Base-by-base conservation (phyloP, 2,797 vertebrate species). In the Melanotaenia nigrans region DNA sequence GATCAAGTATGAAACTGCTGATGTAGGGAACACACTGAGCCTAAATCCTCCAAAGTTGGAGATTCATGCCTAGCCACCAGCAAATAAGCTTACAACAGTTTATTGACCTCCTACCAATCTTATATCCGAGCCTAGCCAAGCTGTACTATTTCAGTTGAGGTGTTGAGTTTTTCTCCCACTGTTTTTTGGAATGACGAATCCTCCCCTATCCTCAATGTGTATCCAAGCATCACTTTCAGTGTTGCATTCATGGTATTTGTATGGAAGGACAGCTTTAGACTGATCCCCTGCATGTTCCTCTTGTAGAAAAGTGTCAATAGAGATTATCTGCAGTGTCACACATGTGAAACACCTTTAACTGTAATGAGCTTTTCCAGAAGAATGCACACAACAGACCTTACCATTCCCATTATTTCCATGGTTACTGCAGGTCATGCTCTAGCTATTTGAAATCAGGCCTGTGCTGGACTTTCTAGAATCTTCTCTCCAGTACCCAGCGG, bases 341-440 rank as follows among this genome's bases (percentile, higher is more conserved):
- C 67, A 38, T 75, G 85, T 83, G 84, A 85, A 87, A 84, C 90
- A 90, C 83, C 81, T 85, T 84, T 65, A 72, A 73, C 81, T 64
- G 84, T 90, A 90, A 92, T 88, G 61, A 92, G 91, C 81, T 87
- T 90, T 90, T 91, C 85, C 79, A 82, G 82, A 68, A 88, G 79
- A 85, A 85, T 67, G 80, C 58, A 2, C 77, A 70, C 69, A 56
- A 60, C 35, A 61, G 63, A 86, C 76, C 66, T 72, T 68, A 67
- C 80, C 81, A 90, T 87, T 86, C 79, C 87, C 85, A 79, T 90
- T 88, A 91, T 92, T 91, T 91, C 88, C 87, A 90, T 90, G 88
- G 90, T 90, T 89, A 79, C 90, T 64, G 81, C 87, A 70, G 88
- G 88, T 90, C 82, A 87, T 84, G 87, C 84, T 77, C 85, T 51